Evolutionary conservation across 2,113 vertebrate genomes (phyloP), one percentile per base, ranked within the genome.

Genomic region (Pelvicachromis taeniatus): DNA sequence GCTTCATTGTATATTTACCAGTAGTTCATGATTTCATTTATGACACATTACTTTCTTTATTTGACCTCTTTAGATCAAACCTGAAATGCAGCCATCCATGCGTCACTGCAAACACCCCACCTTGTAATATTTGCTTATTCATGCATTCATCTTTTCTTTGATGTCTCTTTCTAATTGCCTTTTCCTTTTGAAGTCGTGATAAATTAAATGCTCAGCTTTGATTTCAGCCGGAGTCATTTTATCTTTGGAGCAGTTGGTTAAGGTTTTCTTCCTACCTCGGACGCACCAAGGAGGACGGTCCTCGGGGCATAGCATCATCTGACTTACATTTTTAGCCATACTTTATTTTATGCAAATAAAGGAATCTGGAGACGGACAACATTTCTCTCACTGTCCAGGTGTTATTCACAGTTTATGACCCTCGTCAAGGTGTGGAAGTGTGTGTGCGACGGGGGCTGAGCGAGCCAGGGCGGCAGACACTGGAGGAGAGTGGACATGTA

Each of bases 141-240:
- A 89, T 78, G 65, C 85, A 89, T 61, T 78, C 91, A 85, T 81
- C 77, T 55, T 81, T 19, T 68, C 86, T 93, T 93, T 93, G 81
- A 92, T 89, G 84, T 88, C 78, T 48, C 45, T 38, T 29, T 85
- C 59, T 92, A 86, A 93, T 91, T 93, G 84, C 45, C 40, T 50
- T 84, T 91, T 88, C 45, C 78, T 86, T 95, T 92, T 93, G 87
- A 94, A 93, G 91, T 87, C 59, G 12, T 63, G 54, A 86, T 73
- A 26, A 87, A 93, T 87, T 45, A 82, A 89, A 84, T 52, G 54
- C 48, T 82, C 56, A 35, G 53, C 91, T 89, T 78, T 77, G 80
- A 91, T 89, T 89, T 88, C 65, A 35, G 17, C 13, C 33, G 4
- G 78, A 85, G 80, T 88, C 80, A 88, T 91, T 93, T 94, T 35